phyloP scores from a whole-genome alignment of 2,113 vertebrate species.

The Illadopsis cleaveri region DNA sequence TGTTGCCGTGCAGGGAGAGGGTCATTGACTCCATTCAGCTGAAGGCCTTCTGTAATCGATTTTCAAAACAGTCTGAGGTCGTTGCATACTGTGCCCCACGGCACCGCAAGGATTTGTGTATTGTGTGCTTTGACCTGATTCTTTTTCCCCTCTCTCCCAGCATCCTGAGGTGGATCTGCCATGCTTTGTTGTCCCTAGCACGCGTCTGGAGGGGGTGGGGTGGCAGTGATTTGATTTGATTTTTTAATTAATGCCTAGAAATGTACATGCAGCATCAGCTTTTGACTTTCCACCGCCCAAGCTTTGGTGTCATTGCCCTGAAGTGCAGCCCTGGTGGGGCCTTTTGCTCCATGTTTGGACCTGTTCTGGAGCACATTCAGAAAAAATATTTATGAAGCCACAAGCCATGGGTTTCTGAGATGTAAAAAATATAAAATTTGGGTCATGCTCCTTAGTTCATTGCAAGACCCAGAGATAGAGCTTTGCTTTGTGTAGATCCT shows the following conservation, averaged over 20 bases:
- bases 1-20: not conserved
- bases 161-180: slow-evolving; percentile 33
- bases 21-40: slow-evolving; percentile 56
- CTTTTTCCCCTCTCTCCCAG: not conserved
- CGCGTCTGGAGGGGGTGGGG: not conserved
- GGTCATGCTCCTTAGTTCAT: not conserved
- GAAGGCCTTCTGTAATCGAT: slow-evolving; percentile 52
- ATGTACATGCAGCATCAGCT: not conserved
- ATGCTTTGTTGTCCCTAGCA: not conserved
- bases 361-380: not conserved
- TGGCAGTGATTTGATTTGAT: not conserved
- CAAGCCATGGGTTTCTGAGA: not conserved
- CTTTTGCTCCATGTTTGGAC: not conserved
- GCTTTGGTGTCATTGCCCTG: not conserved
- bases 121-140: slow-evolving; percentile 55
- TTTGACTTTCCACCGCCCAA: not conserved
- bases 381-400: not conserved
- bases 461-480: not conserved
- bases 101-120: slow-evolving; percentile 31
- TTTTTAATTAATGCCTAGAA: slow-evolving; percentile 36
- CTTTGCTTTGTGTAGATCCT: not conserved
- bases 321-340: not conserved
- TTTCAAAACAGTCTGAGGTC: slow-evolving; percentile 53
- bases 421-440: not conserved
- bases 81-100: slow-evolving; percentile 18